phyloP scores from a whole-genome alignment of 2,797 vertebrate species.

The Cuniculus paca region DNA sequence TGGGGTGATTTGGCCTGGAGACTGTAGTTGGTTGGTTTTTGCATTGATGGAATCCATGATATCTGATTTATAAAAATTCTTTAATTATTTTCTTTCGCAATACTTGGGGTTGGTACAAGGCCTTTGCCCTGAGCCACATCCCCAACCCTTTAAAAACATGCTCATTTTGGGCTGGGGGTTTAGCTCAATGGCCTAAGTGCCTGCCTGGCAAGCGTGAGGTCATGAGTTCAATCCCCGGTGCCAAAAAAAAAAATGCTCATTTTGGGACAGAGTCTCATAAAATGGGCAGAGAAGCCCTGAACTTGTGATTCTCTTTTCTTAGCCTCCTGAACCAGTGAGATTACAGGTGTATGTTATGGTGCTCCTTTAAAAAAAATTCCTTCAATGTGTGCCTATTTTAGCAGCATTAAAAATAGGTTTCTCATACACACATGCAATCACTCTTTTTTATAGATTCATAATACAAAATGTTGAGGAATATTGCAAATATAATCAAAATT shows the following conservation, averaged over 20 bases:
- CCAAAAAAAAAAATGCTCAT: neutral
- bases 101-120: neutral
- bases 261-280: neutral
- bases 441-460: constrained; percentile 38
- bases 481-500: constrained; percentile 46
- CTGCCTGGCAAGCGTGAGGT: no score
- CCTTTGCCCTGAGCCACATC: neutral
- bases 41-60: accelerated
- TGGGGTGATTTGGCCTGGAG: neutral
- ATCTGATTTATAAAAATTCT: neutral
- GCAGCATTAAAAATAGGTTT: neutral
- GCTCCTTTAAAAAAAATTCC: neutral
- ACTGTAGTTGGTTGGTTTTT: neutral
- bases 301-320: neutral
- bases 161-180: neutral
- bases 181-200: no score
- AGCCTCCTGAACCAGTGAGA: neutral
- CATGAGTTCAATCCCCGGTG: no score
- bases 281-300: neutral
- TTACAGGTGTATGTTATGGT: neutral
- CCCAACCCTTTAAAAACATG: neutral
- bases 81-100: neutral
- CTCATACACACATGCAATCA: neutral
- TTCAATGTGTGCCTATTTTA: constrained; percentile 41
- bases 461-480: neutral